phyloP scores from a whole-genome alignment of 2,888 invertebrate genomes.

The Odontocolon sp. region DNA sequence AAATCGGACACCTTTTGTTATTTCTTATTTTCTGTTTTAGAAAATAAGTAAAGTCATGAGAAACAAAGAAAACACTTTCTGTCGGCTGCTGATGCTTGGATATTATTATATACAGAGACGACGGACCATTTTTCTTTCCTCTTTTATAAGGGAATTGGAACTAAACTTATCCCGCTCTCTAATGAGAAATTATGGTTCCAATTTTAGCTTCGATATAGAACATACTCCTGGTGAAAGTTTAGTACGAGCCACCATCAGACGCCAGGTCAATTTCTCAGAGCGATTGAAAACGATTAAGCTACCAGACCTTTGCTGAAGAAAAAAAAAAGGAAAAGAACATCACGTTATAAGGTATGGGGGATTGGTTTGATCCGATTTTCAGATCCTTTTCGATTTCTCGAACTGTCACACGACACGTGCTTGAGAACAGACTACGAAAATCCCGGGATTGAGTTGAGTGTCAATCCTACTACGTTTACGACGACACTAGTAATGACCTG shows the following conservation, averaged over 20 bases:
- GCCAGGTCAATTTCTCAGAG: slow-evolving; percentile 31
- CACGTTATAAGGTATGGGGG: background rate
- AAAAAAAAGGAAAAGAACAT: background rate
- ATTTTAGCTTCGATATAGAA: slow-evolving; percentile 11
- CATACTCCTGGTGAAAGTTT: slow-evolving; percentile 23
- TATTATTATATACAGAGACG: background rate
- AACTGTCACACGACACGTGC: slow-evolving; percentile 1
- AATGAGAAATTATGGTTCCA: slow-evolving; percentile 45
- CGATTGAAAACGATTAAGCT: slow-evolving; percentile 21
- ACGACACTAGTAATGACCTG: slow-evolving; percentile 26
- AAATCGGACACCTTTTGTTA: background rate
- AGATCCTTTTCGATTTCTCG: slow-evolving; percentile 4
- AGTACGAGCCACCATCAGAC: background rate
- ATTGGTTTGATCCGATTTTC: background rate
- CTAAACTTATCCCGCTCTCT: slow-evolving; percentile 14
- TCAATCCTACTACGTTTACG: background rate
- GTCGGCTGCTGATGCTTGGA: background rate
- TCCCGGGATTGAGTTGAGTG: background rate
- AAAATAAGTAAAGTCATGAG: background rate
- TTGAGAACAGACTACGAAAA: background rate
- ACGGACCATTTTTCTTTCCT: slow-evolving; percentile 36
- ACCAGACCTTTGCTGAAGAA: background rate
- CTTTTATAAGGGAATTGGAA: background rate
- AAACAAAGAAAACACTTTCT: background rate
- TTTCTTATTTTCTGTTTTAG: background rate